phyloP scores from a whole-genome alignment of 2,888 invertebrate genomes.

The Athripsodes cinereus region DNA sequence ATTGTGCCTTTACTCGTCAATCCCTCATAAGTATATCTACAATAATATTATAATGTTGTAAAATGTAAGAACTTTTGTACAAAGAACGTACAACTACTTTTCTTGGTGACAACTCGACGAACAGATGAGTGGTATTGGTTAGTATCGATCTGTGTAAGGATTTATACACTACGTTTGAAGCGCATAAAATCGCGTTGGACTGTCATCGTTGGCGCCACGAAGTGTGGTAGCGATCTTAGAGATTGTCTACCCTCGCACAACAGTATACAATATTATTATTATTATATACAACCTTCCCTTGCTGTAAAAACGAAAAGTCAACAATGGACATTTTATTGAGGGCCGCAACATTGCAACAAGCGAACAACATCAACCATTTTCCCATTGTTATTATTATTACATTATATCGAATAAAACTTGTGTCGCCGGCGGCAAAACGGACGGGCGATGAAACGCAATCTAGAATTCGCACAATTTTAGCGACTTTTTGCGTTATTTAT shows the following conservation, averaged over 20 bases:
- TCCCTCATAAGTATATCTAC: too few relatives aligned
- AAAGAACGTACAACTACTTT: too few relatives aligned
- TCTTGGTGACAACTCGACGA: too few relatives aligned
- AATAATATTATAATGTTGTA: too few relatives aligned
- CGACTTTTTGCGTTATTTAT: not conserved
- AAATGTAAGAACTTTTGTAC: too few relatives aligned
- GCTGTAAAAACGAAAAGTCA: not conserved
- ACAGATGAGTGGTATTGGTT: too few relatives aligned
- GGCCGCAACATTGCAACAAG: not conserved
- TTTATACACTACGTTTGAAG: not conserved
- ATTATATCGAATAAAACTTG: not conserved
- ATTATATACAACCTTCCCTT: not conserved
- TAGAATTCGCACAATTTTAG: not conserved
- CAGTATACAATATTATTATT: not conserved
- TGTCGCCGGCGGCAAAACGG: not conserved
- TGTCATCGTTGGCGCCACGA: constrained; percentile 1
- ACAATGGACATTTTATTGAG: constrained; percentile 1
- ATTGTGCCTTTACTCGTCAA: too few relatives aligned
- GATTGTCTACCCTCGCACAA: not conserved
- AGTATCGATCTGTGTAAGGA: not conserved
- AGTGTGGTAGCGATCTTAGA: constrained; percentile 4
- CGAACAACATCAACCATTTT: not conserved
- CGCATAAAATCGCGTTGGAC: constrained; percentile 4
- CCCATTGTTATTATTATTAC: constrained; percentile 2
- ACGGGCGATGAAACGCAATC: not conserved